Conservation (phyloP, 2,888 invertebrate genomes). For the Podotricha telesiphe region DNA sequence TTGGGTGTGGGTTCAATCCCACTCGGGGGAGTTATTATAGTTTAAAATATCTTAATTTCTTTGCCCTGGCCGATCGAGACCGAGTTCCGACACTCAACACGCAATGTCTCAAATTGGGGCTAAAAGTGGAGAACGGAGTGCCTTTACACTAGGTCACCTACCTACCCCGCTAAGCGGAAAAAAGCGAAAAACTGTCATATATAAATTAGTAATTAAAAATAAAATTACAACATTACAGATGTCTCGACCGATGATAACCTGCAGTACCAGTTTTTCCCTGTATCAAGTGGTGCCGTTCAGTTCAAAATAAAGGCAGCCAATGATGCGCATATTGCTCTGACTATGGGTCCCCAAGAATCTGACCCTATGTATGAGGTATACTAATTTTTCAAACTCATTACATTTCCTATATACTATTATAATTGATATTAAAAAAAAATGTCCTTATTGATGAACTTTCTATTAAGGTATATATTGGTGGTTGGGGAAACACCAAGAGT, state of each 20-base stretch:
- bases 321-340: constrained; percentile 93
- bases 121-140: too few relatives aligned
- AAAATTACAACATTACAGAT: constrained; percentile 82
- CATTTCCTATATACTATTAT: constrained; percentile 7
- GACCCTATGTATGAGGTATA: constrained; percentile 91
- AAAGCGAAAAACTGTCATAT: too few relatives aligned
- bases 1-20: too few relatives aligned
- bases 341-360: constrained; percentile 86
- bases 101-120: too few relatives aligned
- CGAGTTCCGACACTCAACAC: too few relatives aligned
- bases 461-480: constrained; percentile 91
- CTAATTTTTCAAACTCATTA: constrained; percentile 34
- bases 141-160: too few relatives aligned
- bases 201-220: constrained; percentile 12
- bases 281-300: constrained; percentile 86
- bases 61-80: too few relatives aligned
- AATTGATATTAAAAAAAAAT: background rate
- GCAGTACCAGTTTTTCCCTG: constrained; percentile 92
- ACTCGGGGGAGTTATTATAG: too few relatives aligned
- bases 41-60: too few relatives aligned
- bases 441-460: background rate
- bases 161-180: too few relatives aligned
- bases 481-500: constrained; percentile 93
- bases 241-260: constrained; percentile 90
- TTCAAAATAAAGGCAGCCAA: constrained; percentile 91